Evolutionary conservation across 2,113 vertebrate genomes (phyloP).

Genomic region (Alexandromys fortis): DNA sequence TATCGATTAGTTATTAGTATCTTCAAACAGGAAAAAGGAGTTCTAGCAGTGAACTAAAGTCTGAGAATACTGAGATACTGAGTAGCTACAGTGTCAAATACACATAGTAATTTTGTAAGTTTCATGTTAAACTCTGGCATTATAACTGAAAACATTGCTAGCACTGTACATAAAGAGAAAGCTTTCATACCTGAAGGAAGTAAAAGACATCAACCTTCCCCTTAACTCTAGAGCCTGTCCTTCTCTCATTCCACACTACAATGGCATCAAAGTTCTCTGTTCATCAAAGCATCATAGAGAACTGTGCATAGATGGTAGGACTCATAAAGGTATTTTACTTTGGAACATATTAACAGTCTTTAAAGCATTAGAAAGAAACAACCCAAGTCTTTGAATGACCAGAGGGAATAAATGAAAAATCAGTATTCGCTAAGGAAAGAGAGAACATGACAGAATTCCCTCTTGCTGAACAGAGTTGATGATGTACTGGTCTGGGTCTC

Average conservation of each 20-base stretch:
- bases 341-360: not conserved
- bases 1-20: not conserved
- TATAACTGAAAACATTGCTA: not conserved
- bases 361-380: not conserved
- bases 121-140: not conserved
- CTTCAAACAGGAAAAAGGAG: not conserved
- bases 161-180: not conserved
- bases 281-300: not conserved
- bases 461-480: not conserved
- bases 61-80: not conserved
- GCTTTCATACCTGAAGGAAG: not conserved
- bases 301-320: not conserved
- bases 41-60: not conserved
- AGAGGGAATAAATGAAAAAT: not conserved
- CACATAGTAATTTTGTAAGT: not conserved
- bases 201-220: not conserved
- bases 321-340: not conserved
- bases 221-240: not conserved
- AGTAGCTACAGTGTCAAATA: not conserved
- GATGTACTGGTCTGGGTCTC: not conserved
- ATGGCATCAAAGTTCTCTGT: not conserved
- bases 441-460: not conserved
- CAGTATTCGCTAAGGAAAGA: not conserved
- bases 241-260: not conserved
- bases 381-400: not conserved